A percentile compares a stretch with the other conserved stretches of the same genome.
Conservation (phyloP, 1,140 invertebrate genomes). For the Nasonia giraulti region DNA sequence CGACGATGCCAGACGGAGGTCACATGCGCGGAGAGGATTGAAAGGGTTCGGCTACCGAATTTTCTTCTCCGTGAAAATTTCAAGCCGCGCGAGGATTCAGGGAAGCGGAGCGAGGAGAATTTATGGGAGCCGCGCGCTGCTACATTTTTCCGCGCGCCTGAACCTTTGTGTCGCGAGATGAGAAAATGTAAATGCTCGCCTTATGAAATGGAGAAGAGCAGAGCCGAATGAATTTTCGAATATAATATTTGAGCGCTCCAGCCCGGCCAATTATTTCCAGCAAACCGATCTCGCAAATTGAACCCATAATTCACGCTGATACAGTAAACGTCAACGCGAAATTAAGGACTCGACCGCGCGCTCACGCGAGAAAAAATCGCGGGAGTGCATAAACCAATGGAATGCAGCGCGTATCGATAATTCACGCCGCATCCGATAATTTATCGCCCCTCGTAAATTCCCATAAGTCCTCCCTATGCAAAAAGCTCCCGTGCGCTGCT, state of each 20-base stretch:
- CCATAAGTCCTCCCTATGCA: not conserved
- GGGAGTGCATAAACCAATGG: not conserved
- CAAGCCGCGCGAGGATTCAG: not conserved
- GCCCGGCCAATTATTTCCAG: not conserved
- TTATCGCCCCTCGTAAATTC: conserved; percentile 6
- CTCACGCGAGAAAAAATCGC: not conserved
- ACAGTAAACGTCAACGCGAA: not conserved
- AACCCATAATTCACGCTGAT: not conserved
- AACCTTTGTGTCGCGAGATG: conserved; percentile 8
- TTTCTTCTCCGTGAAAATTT: conserved; percentile 40
- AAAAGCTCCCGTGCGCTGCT: not conserved
- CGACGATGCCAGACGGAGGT: conserved; percentile 38
- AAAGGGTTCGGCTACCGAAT: conserved; percentile 52
- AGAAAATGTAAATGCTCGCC: conserved; percentile 11
- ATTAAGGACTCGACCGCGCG: not conserved
- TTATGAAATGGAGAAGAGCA: not conserved
- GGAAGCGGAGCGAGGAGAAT: not conserved
- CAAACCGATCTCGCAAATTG: not conserved
- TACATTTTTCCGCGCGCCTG: too few species aligned
- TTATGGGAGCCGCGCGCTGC: not conserved
- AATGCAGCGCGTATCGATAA: not conserved
- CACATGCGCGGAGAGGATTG: conserved; percentile 45
- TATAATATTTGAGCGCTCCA: not conserved
- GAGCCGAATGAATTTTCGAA: not conserved
- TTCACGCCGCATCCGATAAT: conserved; percentile 18